Evolutionary conservation across 2,888 invertebrate genomes (phyloP), one percentile per base, ranked within the genome.

Genomic region (Conistra vaccinii): DNA sequence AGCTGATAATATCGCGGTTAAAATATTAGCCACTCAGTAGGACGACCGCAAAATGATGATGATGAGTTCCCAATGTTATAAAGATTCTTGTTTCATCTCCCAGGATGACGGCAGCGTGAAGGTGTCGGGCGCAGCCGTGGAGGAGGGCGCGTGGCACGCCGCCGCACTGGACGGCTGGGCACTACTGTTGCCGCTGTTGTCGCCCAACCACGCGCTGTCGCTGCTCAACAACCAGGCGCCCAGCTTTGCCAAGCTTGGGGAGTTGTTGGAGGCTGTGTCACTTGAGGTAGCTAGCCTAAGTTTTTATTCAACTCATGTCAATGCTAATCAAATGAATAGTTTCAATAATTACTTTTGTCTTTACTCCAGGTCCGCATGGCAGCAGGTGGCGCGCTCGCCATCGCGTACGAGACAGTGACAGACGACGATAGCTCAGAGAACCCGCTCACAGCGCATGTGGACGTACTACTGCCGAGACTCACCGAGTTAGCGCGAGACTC

Each of bases 111-210:
- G 98, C 84, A 97, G 92, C 63, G 96, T 96, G 82, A 96, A 96
- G 81, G 96, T 95, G 81, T 94, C 95, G 0, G 97, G 98, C 32
- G 96, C 97, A 53, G 97, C 97, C 20, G 98, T 98, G 81, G 96
- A 97, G 63, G 98, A 98, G 67, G 96, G 97, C 76, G 80, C 74
- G 12, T 95, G 99, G 85, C 99, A 99, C 94, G 98, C 98, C 73
- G 98, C 98, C 51, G 99, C 99, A n/a, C 96, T 99, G 75, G 97
- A 98, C 84, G 97, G 98, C 6, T 99, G 99, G 99, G 98, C 98
- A 82, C 97, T 99, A 72, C 97, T 99, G 72, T 95, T 99, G 60
- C 98, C 99, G 23, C 96, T 98, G 60, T 97, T 98, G 92, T 96
- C 98, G 14, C 96, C 98, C 0, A 97, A 97, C 68, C 98, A 98